Conservation (phyloP, 2,797 vertebrate species). For the Capromys pilorides region DNA sequence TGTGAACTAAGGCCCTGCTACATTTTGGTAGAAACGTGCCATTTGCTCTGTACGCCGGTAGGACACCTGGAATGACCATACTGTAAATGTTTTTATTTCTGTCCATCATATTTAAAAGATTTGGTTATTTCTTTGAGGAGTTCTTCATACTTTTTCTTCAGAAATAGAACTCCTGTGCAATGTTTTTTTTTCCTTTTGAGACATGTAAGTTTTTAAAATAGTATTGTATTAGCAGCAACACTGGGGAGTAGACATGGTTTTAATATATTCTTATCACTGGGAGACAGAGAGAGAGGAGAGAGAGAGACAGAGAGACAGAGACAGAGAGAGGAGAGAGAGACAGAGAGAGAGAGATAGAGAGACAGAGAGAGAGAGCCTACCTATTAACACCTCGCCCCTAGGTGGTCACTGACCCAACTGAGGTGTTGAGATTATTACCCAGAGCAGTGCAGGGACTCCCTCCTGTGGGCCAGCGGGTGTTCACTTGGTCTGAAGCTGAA, state of each 20-base stretch:
- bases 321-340: too few species aligned
- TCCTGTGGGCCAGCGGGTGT: not conserved
- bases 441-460: not conserved
- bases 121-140: not conserved
- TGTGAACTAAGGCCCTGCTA: too few species aligned
- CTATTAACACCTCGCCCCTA: fast-evolving
- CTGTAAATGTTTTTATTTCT: not conserved
- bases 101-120: not conserved
- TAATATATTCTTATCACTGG: too few species aligned
- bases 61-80: too few species aligned
- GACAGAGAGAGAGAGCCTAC: too few species aligned
- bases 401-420: not conserved
- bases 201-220: not conserved
- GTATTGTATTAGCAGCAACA: not conserved
- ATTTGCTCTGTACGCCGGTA: not conserved
- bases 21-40: too few species aligned
- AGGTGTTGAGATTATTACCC: not conserved
- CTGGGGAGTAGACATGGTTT: not conserved
- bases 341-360: too few species aligned
- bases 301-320: too few species aligned
- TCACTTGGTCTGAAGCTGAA: not conserved
- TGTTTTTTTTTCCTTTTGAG: too few species aligned
- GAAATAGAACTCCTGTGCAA: not conserved
- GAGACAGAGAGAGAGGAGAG: not conserved
- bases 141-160: not conserved